phyloP scores from a whole-genome alignment of 2,113 vertebrate genomes.

The Alligator sinensis region DNA sequence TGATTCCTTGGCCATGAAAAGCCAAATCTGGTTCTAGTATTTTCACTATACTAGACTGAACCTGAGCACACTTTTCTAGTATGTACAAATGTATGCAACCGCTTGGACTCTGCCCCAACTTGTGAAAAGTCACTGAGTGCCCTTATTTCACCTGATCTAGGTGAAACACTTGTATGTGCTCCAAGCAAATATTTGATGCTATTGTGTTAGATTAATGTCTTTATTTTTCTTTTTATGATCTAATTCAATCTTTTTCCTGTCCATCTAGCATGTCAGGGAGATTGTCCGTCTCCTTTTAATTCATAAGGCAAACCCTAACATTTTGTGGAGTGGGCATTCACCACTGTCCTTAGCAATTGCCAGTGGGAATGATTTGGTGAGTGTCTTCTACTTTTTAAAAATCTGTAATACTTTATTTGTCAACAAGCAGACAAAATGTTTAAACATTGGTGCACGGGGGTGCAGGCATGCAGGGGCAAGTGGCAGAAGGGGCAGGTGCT shows the following conservation, averaged over 20 bases:
- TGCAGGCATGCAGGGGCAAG: no score
- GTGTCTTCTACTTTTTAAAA: neutral
- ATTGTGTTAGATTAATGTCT: neutral
- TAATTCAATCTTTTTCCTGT: neutral
- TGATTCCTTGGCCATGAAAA: no score
- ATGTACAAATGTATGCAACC: no score
- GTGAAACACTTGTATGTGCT: neutral
- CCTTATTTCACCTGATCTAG: neutral
- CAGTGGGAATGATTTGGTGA: conserved; percentile 87
- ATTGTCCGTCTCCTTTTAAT: conserved; percentile 82
- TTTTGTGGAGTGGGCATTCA: conserved; percentile 90
- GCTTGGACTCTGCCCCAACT: no score
- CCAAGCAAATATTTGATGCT: neutral
- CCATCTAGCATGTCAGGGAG: conserved; percentile 78
- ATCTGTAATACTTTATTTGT: neutral
- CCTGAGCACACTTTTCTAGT: no score
- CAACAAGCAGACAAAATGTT: neutral
- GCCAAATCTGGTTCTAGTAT: no score
- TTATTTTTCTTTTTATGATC: neutral
- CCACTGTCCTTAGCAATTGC: conserved; percentile 88
- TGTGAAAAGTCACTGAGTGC: neutral
- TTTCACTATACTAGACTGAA: no score
- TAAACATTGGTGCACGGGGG: no score
- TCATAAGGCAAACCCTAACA: conserved; percentile 80
- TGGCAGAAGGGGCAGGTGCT: no score